A percentile compares a stretch with the other conserved stretches of the same genome.
Evolutionary conservation across 1,140 invertebrate species (phyloP).

Genomic region (Magallana gigas): DNA sequence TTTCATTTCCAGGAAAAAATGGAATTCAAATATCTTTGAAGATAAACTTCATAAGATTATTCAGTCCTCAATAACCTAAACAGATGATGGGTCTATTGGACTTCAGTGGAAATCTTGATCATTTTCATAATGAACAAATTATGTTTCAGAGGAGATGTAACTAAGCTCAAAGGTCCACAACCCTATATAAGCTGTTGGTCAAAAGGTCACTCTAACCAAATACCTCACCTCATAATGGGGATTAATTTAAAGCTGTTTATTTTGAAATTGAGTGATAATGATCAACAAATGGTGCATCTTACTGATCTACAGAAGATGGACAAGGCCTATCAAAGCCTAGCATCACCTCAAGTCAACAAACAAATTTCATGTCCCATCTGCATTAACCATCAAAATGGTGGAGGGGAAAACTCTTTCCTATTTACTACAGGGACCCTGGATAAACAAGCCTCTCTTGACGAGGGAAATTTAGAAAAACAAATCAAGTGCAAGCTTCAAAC

Average conservation of each 20-base stretch:
- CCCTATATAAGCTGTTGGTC: not conserved
- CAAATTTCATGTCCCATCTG: conserved; percentile 20
- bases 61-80: too few species aligned
- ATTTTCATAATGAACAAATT: not conserved
- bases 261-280: conserved; percentile 32
- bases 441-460: conserved; percentile 9
- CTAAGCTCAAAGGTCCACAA: not conserved
- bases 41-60: too few species aligned
- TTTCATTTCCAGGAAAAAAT: too few species aligned
- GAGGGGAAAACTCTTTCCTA: not conserved
- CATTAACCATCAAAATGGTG: conserved; percentile 25
- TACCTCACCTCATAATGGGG: not conserved
- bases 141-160: not conserved
- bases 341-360: conserved; percentile 10
- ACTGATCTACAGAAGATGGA: conserved; percentile 2
- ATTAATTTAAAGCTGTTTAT: conserved; percentile 11
- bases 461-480: conserved; percentile 26
- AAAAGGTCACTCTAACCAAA: not conserved
- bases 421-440: not conserved
- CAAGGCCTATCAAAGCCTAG: not conserved
- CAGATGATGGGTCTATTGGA: too few species aligned
- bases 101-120: too few species aligned
- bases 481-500: conserved; percentile 30
- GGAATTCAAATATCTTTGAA: too few species aligned
- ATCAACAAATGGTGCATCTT: conserved; percentile 30